A percentile compares a stretch with the other conserved stretches of the same genome.
phyloP scores from a whole-genome alignment of 2,888 invertebrate species.

The Sussaba pulchella region DNA sequence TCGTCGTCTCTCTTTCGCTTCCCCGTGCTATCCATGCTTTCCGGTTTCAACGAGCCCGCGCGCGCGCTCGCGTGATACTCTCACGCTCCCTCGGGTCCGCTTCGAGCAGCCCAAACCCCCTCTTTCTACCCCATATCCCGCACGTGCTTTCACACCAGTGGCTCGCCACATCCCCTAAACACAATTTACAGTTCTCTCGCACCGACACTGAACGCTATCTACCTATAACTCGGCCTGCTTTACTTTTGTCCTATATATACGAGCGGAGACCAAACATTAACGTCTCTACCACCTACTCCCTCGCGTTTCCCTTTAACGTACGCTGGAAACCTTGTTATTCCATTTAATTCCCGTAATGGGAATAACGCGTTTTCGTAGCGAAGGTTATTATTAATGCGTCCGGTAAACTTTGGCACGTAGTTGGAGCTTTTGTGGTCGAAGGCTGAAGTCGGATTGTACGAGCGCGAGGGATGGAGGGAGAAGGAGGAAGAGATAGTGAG shows the following conservation, averaged over 20 bases:
- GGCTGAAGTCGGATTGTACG: not conserved
- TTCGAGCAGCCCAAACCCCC: not conserved
- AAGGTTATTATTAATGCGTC: slow-evolving; percentile 6
- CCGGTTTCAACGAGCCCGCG: not conserved
- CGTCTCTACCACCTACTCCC: not conserved
- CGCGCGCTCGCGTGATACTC: not conserved
- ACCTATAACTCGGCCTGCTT: slow-evolving; percentile 3
- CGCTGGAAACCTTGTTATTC: slow-evolving; percentile 6
- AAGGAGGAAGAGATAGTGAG: not conserved
- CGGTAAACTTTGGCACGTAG: slow-evolving; percentile 7
- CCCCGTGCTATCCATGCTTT: not conserved
- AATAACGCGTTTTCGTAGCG: slow-evolving; percentile 26
- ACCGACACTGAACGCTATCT: not conserved
- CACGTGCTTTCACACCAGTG: not conserved
- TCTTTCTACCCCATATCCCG: not conserved
- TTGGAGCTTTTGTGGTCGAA: not conserved
- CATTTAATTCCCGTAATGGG: slow-evolving; percentile 36
- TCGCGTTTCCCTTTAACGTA: no score
- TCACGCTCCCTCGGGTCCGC: slow-evolving; percentile 11
- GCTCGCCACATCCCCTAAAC: slow-evolving; percentile 25
- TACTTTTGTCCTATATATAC: slow-evolving; percentile 4
- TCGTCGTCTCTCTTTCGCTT: not conserved
- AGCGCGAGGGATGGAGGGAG: not conserved
- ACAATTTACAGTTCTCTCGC: slow-evolving; percentile 39
- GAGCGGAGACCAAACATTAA: not conserved